phyloP scores from a whole-genome alignment of 2,797 vertebrate species.

The Anas flavirostris region DNA sequence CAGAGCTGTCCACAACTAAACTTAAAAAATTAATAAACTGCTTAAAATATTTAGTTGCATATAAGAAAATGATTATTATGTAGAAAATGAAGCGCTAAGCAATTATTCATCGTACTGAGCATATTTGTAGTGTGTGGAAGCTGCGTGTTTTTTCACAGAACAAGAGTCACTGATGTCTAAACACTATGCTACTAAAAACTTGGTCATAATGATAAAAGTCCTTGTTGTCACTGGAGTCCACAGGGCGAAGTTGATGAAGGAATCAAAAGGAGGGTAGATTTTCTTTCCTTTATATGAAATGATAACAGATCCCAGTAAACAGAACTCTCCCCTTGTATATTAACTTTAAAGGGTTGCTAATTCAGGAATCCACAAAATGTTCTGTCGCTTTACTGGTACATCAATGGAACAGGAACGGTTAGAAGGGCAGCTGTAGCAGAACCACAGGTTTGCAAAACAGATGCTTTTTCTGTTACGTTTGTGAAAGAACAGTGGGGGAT shows the following conservation, averaged over 20 bases:
- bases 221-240: not conserved
- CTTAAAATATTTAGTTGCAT: slow-evolving; percentile 73
- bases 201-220: not conserved
- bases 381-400: not conserved
- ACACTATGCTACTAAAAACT: not conserved
- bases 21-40: slow-evolving; percentile 75
- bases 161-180: not conserved
- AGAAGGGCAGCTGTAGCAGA: not conserved
- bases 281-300: not conserved
- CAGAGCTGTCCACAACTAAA: slow-evolving; percentile 45
- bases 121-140: slow-evolving; percentile 12
- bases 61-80: slow-evolving; percentile 60
- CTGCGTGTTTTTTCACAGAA: not conserved
- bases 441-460: not conserved
- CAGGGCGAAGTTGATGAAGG: not conserved
- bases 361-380: not conserved
- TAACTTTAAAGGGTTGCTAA: not conserved
- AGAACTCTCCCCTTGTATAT: not conserved
- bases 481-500: not conserved
- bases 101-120: slow-evolving; percentile 59
- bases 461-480: not conserved
- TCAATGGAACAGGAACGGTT: not conserved
- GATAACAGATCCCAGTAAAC: not conserved
- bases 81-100: slow-evolving; percentile 54
- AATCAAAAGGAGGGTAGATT: not conserved